These are phyloP conservation scores for Enoplolaimus lenunculus DNA, from an alignment of 2,888 invertebrate genomes.

Conservation along the genomic window DNA sequence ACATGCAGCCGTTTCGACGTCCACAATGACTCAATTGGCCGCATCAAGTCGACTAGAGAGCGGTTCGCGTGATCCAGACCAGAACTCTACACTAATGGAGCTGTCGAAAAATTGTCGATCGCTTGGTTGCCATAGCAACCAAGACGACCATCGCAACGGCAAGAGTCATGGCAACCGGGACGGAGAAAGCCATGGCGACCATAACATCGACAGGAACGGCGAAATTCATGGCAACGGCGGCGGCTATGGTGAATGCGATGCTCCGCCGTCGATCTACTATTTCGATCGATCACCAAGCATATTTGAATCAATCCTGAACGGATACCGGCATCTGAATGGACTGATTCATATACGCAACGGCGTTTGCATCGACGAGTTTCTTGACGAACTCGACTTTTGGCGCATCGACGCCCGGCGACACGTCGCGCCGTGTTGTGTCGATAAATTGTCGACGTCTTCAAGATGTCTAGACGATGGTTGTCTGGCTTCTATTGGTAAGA, in stretches of 20 bases:
- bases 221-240: too few relatives aligned
- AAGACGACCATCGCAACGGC: too few relatives aligned
- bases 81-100: too few relatives aligned
- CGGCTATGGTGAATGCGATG: too few relatives aligned
- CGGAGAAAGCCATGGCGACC: background rate
- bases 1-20: too few relatives aligned
- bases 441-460: too few relatives aligned
- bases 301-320: constrained; percentile 34
- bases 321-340: constrained; percentile 33
- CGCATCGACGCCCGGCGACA: constrained; percentile 24
- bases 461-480: too few relatives aligned
- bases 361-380: constrained; percentile 44
- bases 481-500: too few relatives aligned
- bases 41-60: background rate
- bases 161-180: background rate
- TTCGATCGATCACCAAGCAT: constrained; percentile 32
- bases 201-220: background rate
- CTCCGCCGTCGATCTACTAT: constrained; percentile 28
- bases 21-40: background rate
- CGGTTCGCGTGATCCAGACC: background rate
- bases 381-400: constrained; percentile 44
- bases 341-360: constrained; percentile 42
- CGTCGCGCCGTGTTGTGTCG: background rate
- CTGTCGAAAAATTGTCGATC: background rate
- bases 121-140: background rate